Base-by-base conservation (phyloP, 2,113 vertebrate species). In the Cheirogaleus medius region DNA sequence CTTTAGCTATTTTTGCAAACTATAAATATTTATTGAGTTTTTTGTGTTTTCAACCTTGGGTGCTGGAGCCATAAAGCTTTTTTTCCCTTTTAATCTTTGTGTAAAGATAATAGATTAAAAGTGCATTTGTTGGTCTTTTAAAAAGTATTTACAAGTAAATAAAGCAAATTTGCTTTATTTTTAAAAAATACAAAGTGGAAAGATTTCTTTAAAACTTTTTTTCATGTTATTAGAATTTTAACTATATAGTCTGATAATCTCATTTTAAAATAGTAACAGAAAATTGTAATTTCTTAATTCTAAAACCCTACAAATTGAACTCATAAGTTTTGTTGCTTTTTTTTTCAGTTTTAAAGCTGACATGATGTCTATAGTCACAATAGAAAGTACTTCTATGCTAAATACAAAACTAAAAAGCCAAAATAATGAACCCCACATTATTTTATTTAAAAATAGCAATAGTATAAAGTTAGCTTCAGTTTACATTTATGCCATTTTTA, bases 21-120 rank as follows among this genome's bases (percentile, higher is more conserved):
- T 95, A 97, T 97, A 6, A 86, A 58, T 98, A 97, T 98, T 98
- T 98, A 98, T 99, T 98, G 92, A 96, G 77, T 14, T 95, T 93
- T 98, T 97, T 98, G 96, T 98, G 93, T 95, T 96, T 39, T 92
- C 56, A 96, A 89, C n/a, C 37, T 92, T 88, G 56, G 60, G 81
- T 97, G 94, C 91, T 96, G 52, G 82, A 94, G 32, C 92, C 91
- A 58, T 96, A 97, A 69, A 1, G 52, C 56, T 56, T 95, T 68
- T 92, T 93, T 91, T 74, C 37, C 10, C 69, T 97, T 96, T 60
- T 78, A 86, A 86, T 98, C n/a, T 97, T 93, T 98, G 97, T 99
- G 90, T 98, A 95, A 94, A 93, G 47, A 42, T 56, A 97, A 92
- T 94, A 96, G 71, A 88, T 94, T 90, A 82, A 90, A 97, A 93